A percentile compares a stretch with the other conserved stretches of the same genome.
Evolutionary conservation across 2,797 vertebrate genomes (phyloP).

Genomic region (Phylloscopus collybita): DNA sequence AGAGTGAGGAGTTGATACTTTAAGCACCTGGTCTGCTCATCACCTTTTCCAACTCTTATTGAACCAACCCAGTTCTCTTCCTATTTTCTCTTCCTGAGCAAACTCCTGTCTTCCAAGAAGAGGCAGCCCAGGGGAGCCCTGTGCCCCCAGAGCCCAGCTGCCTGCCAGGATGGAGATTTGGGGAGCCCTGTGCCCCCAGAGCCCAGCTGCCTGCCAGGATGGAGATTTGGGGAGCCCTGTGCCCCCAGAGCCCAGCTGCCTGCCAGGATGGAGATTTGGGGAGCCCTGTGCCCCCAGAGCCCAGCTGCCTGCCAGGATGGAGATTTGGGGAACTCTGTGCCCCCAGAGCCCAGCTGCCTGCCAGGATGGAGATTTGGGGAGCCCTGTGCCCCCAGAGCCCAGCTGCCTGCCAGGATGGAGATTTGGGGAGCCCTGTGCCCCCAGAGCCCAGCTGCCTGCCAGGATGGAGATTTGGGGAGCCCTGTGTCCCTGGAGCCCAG

Average conservation of each 20-base stretch:
- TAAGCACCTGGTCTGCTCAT: neutral
- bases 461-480: neutral
- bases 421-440: too few relatives aligned
- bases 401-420: neutral
- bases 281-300: neutral
- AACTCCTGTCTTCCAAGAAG: neutral
- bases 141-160: neutral
- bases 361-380: neutral
- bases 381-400: neutral
- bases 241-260: neutral
- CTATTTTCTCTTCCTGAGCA: neutral
- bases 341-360: neutral
- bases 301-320: neutral
- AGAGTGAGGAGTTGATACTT: accelerated
- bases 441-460: accelerated
- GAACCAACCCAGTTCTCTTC: neutral
- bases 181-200: neutral
- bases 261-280: neutral
- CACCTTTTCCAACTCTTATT: neutral
- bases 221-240: neutral
- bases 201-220: neutral
- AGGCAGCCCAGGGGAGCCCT: neutral
- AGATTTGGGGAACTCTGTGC: neutral
- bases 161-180: neutral
- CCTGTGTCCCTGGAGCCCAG: neutral